Evolutionary conservation across 2,888 invertebrate genomes (phyloP), one percentile per base, ranked within the genome.

Genomic region (Cancer borealis): DNA sequence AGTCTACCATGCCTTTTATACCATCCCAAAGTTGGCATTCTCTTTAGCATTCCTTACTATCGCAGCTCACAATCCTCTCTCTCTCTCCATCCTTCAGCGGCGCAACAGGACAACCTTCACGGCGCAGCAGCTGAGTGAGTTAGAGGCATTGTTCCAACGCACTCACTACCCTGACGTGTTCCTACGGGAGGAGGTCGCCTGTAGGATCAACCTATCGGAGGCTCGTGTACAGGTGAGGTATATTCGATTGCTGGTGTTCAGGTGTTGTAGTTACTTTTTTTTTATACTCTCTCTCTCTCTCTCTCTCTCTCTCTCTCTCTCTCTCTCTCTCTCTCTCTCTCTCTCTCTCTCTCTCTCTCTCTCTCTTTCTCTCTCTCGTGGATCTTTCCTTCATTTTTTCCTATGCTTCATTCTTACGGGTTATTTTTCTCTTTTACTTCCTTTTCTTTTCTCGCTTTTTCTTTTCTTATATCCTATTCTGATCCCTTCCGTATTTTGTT

Each of bases 141-240:
- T 99, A 96, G 99, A 99, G 96, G 98, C 98, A 0, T 97, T 99
- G 45, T 99, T 99, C 97, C 98, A 98, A 96, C 98, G 98, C 97
- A 99, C 99, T 0, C 99, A 99, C 96, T 99, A 99, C 96, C 99
- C 99, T 8, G 99, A 99, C 96, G 99, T 99, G 45, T 97, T 97
- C 96, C 97, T 98, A 93, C 97, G 99, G 96, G 99, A 99, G 96
- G 99, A 99, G 97, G 98, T 99, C 12, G 99, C 99, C 0, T 97
- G 98, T 95, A 97, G 98, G 96, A 99, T 99, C 96, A 98, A 98
- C 96, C 97, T 99, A 10, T 98, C 99, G 1, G 99, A 99, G 97
- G 99, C 99, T 90, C 97, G 99, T 96, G 99, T 99, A 87, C 99
- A 99, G 97, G 98, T 98, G 39, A 94, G 88, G 3, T 26, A 14